Base-by-base conservation (phyloP, 2,113 vertebrate species). In the Gasterosteus nipponicus region DNA sequence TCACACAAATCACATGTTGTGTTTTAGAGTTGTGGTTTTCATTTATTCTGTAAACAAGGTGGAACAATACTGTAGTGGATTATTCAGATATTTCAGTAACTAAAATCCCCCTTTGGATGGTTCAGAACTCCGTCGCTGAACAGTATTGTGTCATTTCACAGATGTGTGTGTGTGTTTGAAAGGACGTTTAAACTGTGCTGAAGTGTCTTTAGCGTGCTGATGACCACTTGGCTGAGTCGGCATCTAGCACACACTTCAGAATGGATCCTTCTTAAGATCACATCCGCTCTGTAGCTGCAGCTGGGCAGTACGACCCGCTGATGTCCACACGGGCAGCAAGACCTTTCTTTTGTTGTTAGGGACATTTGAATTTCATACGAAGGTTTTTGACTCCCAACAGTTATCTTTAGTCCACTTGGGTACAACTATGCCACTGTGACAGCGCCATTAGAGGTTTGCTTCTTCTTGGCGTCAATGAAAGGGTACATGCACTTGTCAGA, bases 401-500 rank as follows among this genome's bases (percentile, higher is more conserved):
- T 46, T 38, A 39, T 42, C 16, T 53, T 41, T n/a, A 39, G 29
- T 42, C 15, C 19, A 51, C 9, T 56, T 47, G 0, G 6, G 42
- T 76, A 3, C 29, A 26, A 41, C 35, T 83, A 87, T 38, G 73
- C 76, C 44, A 67, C 77, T 11, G 44, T 31, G 47, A 70, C 12
- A 3, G 63, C 1, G 7, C 29, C 46, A 38, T 81, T 86, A n/a
- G 53, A 47, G 10, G 3, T 31, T 44, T 72, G 83, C 22, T 87
- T 86, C 75, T 66, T 89, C 64, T 15, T 86, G 26, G 58, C 42
- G 1, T 93, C 80, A 10, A 91, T 88, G 71, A 94, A 94, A 18
- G 89, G 83, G 69, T 88, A 82, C 89, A 92, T 92, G 87, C 91
- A 92, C 76, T 90, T 92, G 80, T 92, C 89, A 1, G 90, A 90